A percentile compares a stretch with the other conserved stretches of the same genome.
phyloP scores from a whole-genome alignment of 2,797 vertebrate species.

The Anguilla obscura region DNA sequence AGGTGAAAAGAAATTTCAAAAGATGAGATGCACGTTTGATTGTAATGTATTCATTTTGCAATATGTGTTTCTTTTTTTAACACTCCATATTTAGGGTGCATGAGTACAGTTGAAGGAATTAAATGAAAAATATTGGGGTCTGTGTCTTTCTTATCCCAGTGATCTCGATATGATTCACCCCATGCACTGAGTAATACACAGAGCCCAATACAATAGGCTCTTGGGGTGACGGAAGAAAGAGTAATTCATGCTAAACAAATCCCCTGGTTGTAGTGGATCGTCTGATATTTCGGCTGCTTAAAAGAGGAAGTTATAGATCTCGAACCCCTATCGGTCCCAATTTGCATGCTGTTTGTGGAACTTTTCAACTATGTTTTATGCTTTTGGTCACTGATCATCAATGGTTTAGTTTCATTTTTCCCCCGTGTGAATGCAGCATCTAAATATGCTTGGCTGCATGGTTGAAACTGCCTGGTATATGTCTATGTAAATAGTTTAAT shows the following conservation, averaged over 20 bases:
- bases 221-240: not conserved
- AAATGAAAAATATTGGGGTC: not conserved
- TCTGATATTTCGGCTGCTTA: not conserved
- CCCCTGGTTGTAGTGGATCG: not conserved
- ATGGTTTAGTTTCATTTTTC: not conserved
- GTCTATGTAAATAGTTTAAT: not conserved
- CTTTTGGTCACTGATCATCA: not conserved
- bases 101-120: not conserved
- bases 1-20: too few species aligned
- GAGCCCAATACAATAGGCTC: not conserved
- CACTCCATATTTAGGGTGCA: not conserved
- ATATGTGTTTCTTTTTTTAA: not conserved
- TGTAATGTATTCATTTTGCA: not conserved
- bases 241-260: not conserved
- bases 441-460: not conserved
- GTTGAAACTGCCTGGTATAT: not conserved
- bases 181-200: not conserved
- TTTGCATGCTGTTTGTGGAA: not conserved
- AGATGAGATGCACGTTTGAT: too few species aligned
- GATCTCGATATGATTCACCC: not conserved
- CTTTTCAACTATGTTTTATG: not conserved
- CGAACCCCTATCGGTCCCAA: constrained; percentile 4
- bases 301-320: constrained; percentile 4
- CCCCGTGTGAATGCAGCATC: not conserved
- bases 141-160: not conserved